Conservation (phyloP, 2,888 invertebrate species). For the Lottia gigantea region DNA sequence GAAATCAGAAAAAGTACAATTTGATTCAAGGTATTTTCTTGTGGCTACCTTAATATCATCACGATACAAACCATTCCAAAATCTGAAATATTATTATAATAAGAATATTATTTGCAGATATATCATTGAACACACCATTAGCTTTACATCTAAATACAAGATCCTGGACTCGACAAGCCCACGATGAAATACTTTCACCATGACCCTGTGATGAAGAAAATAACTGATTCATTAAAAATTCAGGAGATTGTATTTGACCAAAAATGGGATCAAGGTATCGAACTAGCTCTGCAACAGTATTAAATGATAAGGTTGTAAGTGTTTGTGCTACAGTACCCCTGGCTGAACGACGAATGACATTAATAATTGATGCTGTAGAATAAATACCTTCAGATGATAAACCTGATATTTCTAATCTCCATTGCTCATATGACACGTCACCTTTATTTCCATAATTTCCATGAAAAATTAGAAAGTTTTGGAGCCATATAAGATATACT, state of each 20-base stretch:
- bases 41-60: no score
- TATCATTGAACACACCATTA: neutral
- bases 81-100: no score
- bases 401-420: neutral
- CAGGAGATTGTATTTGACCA: neutral
- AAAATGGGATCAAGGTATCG: neutral
- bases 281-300: neutral
- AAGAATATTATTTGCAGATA: neutral
- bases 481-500: neutral
- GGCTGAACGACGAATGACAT: neutral
- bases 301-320: neutral
- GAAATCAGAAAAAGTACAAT: no score
- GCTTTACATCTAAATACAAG: neutral
- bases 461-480: neutral
- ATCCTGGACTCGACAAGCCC: constrained; percentile 8
- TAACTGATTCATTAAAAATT: neutral
- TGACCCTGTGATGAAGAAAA: neutral
- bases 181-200: neutral
- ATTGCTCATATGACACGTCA: constrained; percentile 4
- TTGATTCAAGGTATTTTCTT: no score
- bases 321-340: neutral
- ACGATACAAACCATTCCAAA: no score
- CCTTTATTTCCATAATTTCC: neutral
- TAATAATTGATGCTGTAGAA: neutral
- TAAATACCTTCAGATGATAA: neutral